phyloP scores from a whole-genome alignment of 2,797 vertebrate species.

The Acipenser oxyrinchus region DNA sequence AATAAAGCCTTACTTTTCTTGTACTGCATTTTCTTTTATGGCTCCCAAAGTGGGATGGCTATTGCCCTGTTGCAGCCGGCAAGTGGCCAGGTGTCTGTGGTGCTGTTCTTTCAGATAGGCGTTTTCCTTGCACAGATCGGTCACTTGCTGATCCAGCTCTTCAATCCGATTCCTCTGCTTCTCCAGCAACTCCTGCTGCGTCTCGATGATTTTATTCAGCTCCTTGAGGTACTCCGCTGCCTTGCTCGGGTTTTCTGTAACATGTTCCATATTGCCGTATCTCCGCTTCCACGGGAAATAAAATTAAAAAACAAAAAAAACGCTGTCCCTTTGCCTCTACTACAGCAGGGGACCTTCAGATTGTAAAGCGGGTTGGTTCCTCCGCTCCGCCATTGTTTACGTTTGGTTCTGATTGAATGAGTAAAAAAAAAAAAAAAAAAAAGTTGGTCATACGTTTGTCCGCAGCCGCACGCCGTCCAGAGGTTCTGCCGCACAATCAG shows the following conservation, averaged over 20 bases:
- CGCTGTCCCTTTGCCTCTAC: slow-evolving; percentile 10
- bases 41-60: slow-evolving; percentile 50
- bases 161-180: slow-evolving; percentile 82
- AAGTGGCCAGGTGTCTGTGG: slow-evolving; percentile 81
- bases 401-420: slow-evolving; percentile 29
- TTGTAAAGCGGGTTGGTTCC: slow-evolving; percentile 35
- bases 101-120: slow-evolving; percentile 78
- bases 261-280: slow-evolving; percentile 62
- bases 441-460: slow-evolving; percentile 38
- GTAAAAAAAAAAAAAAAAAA: slow-evolving; percentile 3
- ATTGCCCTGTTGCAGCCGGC: slow-evolving; percentile 64
- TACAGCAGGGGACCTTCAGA: slow-evolving; percentile 30
- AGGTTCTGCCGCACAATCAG: slow-evolving; percentile 40
- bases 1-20: slow-evolving; percentile 72
- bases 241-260: slow-evolving; percentile 77
- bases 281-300: too few relatives aligned
- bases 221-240: slow-evolving; percentile 84
- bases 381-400: slow-evolving; percentile 49
- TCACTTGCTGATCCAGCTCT: slow-evolving; percentile 87
- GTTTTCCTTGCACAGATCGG: slow-evolving; percentile 78
- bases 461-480: slow-evolving; percentile 41
- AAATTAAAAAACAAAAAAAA: background rate
- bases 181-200: slow-evolving; percentile 87
- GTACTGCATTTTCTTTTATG: slow-evolving; percentile 64
- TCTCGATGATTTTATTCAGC: slow-evolving; percentile 89